A percentile compares a stretch with the other conserved stretches of the same genome.
Evolutionary conservation across 2,888 invertebrate genomes (phyloP).

Genomic region (Limnephilus marmoratus): DNA sequence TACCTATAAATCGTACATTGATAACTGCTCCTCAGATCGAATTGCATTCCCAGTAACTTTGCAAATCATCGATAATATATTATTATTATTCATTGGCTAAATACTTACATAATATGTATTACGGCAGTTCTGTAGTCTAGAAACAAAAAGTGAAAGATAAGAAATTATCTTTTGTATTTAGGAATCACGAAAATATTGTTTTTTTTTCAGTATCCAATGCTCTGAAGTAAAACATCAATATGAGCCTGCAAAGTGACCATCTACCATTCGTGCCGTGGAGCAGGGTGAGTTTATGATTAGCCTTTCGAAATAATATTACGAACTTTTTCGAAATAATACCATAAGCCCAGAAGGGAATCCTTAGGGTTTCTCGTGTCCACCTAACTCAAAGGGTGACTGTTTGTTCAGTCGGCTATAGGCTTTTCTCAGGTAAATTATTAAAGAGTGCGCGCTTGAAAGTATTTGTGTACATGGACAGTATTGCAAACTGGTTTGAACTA

Average conservation of each 20-base stretch:
- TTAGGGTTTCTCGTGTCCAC: too few species aligned
- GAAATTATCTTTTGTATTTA: neutral
- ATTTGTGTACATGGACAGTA: too few species aligned
- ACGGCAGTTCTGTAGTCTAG: neutral
- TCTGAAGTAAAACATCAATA: neutral
- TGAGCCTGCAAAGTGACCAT: neutral
- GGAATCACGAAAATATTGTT: neutral
- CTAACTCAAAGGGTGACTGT: neutral
- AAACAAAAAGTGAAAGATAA: neutral
- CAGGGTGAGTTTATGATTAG: neutral
- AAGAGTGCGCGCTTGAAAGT: too few species aligned
- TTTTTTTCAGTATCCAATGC: neutral
- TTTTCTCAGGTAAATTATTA: neutral
- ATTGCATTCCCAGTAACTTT: neutral
- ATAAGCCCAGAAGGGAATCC: too few species aligned
- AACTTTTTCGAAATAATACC: too few species aligned
- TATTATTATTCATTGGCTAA: neutral
- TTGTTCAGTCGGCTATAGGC: neutral
- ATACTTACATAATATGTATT: neutral
- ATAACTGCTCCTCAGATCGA: neutral
- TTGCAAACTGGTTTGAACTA: too few species aligned
- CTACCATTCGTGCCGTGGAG: neutral
- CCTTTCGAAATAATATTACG: neutral
- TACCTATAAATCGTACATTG: neutral
- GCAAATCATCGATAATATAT: neutral